phyloP scores from a whole-genome alignment of 2,888 invertebrate species.

The Cosmia trapezina region DNA sequence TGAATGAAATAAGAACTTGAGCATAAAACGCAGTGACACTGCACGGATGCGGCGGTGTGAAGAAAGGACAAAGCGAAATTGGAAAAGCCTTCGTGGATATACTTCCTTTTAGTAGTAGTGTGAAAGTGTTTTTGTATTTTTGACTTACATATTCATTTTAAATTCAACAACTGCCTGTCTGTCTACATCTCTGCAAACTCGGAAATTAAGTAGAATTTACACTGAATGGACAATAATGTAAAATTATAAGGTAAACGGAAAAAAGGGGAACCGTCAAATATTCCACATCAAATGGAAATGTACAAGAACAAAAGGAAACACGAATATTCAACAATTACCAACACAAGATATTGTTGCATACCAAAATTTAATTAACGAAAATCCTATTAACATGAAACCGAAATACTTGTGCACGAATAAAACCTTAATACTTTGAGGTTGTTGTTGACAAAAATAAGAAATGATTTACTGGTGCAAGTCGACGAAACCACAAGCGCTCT shows the following conservation, averaged over 20 bases:
- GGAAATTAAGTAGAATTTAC: neutral
- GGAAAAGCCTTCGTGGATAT: conserved; percentile 18
- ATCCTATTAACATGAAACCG: conserved; percentile 41
- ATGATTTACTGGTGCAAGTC: conserved; percentile 54
- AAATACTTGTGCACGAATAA: conserved; percentile 40
- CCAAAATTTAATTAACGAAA: conserved; percentile 43
- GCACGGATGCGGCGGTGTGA: conserved; percentile 16
- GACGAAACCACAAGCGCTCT: conserved; percentile 57
- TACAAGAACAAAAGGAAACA: conserved; percentile 9
- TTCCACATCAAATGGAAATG: conserved; percentile 2
- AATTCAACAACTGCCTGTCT: conserved; percentile 4
- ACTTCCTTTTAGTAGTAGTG: neutral
- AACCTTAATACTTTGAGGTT: conserved; percentile 38
- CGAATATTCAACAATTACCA: conserved; percentile 17
- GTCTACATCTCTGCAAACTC: neutral
- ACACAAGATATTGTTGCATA: conserved; percentile 38
- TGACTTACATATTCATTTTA: neutral
- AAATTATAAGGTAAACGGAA: neutral
- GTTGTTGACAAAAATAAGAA: conserved; percentile 65
- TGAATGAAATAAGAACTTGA: conserved; percentile 22
- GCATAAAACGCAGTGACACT: conserved; percentile 20
- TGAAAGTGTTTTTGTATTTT: conserved; percentile 13
- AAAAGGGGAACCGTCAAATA: neutral
- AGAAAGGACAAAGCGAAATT: conserved; percentile 35
- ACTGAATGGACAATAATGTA: no score